Conservation (phyloP, 2,113 vertebrate species). For the Microcebus jonahi region DNA sequence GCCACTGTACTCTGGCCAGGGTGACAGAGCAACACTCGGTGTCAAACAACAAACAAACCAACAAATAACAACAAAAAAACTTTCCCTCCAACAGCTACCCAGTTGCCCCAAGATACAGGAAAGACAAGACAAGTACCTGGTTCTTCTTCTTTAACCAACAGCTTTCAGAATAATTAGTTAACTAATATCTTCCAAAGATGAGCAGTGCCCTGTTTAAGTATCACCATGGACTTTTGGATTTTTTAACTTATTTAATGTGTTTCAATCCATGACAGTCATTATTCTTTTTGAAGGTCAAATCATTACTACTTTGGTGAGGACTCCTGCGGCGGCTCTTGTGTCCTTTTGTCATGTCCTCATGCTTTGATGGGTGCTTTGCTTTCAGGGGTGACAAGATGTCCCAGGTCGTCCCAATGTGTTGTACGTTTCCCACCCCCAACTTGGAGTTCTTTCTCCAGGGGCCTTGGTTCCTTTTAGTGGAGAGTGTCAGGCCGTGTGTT, state of each 20-base stretch:
- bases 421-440: background rate
- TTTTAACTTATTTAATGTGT: background rate
- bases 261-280: background rate
- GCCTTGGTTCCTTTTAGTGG: background rate
- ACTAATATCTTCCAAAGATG: background rate
- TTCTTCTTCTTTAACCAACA: background rate
- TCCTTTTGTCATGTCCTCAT: background rate
- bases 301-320: background rate
- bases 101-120: background rate
- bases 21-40: no score
- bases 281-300: background rate
- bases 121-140: background rate
- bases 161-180: background rate
- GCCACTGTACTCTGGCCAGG: no score
- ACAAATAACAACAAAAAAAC: background rate
- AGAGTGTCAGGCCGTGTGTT: background rate
- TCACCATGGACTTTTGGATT: background rate
- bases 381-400: background rate
- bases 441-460: background rate
- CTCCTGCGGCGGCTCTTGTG: background rate
- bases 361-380: background rate
- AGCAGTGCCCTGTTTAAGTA: background rate
- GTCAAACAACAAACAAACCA: no score
- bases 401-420: background rate
- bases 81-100: background rate